These are phyloP conservation scores for cattle (Bos taurus) DNA, from an alignment of 2,113 vertebrate species.

Conservation along the genomic window DNA sequence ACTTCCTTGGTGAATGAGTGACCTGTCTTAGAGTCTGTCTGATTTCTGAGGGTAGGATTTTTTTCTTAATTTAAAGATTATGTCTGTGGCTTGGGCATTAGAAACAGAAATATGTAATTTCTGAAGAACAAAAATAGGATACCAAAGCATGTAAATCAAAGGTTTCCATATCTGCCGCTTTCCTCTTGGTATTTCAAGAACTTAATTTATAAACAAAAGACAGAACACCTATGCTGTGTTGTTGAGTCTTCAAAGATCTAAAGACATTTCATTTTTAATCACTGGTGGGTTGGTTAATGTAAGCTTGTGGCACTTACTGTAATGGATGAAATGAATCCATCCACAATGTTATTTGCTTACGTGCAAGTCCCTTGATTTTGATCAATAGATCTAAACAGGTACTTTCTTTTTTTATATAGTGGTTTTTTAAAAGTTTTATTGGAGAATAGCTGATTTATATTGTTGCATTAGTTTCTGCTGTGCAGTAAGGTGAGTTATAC, in stretches of 20 bases:
- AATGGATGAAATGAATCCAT: neutral
- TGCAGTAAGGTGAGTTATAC: neutral
- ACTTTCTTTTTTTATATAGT: neutral
- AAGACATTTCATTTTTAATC: neutral
- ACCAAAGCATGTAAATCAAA: neutral
- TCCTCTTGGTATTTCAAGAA: neutral
- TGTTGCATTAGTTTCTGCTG: neutral
- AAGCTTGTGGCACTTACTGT: neutral
- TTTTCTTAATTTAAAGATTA: neutral
- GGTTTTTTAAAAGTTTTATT: neutral
- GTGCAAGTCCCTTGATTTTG: neutral
- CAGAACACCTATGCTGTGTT: neutral
- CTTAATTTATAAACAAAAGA: neutral
- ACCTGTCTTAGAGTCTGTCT: neutral
- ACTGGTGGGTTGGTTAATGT: neutral
- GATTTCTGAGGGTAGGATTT: neutral
- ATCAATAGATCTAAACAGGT: neutral
- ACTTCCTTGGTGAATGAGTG: neutral
- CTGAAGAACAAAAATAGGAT: neutral
- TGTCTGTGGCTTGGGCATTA: neutral
- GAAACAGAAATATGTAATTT: neutral
- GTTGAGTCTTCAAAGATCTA: neutral
- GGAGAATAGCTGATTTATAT: neutral
- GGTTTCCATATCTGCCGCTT: neutral
- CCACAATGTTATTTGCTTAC: neutral